Percentiles rank a stretch among this genome's conserved stretches.
These are phyloP conservation scores for Syngnathus scovelli DNA, from an alignment of 2,113 vertebrate genomes.

Conservation along the genomic window DNA sequence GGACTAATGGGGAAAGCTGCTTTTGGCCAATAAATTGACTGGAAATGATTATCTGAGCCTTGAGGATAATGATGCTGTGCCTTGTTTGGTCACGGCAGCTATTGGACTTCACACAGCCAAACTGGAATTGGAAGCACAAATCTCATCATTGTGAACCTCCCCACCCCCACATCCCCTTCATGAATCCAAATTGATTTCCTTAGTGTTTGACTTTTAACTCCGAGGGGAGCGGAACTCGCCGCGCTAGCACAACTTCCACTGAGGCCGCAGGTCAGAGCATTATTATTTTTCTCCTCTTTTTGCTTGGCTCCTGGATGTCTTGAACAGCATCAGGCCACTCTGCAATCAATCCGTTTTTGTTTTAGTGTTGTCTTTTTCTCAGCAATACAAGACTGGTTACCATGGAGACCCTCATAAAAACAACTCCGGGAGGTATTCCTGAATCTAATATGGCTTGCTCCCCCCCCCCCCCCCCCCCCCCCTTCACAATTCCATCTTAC, in stretches of 20 bases:
- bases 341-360: conserved; percentile 37
- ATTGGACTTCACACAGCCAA: background rate
- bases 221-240: background rate
- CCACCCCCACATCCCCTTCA: background rate
- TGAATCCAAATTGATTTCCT: background rate
- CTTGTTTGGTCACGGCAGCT: conserved; percentile 32
- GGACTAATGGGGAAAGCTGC: background rate
- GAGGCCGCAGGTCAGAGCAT: background rate
- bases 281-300: background rate
- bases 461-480: too few species aligned
- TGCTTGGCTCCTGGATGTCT: conserved; percentile 7
- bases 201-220: background rate
- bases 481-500: background rate
- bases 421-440: conserved; percentile 53
- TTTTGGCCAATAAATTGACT: background rate
- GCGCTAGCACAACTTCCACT: background rate
- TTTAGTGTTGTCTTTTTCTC: background rate
- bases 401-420: conserved; percentile 52
- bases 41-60: conserved; percentile 4
- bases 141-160: background rate
- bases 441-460: conserved; percentile 32
- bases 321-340: background rate
- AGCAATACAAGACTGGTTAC: conserved; percentile 37
- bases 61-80: conserved; percentile 25
- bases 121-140: background rate